These are phyloP conservation scores for Unio delphinus DNA, from an alignment of 2,888 invertebrate species.

Conservation along the genomic window DNA sequence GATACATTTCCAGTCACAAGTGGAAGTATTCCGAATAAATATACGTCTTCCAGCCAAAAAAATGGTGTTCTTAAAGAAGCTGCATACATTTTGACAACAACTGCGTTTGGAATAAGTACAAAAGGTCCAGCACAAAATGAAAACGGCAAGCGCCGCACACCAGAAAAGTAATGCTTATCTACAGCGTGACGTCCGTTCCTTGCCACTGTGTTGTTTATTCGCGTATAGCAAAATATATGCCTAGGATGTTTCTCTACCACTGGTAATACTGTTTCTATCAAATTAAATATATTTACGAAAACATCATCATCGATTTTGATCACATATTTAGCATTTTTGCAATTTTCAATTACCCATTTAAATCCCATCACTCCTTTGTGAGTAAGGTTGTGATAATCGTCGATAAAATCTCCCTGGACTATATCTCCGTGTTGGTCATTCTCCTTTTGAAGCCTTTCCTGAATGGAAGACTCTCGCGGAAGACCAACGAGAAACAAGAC, in stretches of 20 bases:
- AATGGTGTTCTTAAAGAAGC: conserved; percentile 1
- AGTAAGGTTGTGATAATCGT: conserved; percentile 49
- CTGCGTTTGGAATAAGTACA: not conserved
- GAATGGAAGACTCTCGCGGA: conserved; percentile 17
- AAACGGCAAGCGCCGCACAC: not conserved
- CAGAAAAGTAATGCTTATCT: not conserved
- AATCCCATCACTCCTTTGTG: conserved; percentile 48
- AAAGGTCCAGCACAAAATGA: conserved; percentile 2
- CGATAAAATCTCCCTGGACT: conserved; percentile 51
- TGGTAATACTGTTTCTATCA: conserved; percentile 30
- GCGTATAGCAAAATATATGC: not conserved
- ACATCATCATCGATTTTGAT: conserved; percentile 54
- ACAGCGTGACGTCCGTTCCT: not conserved
- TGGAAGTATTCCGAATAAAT: conserved; percentile 5
- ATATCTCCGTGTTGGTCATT: conserved; percentile 40
- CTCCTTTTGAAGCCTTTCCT: conserved; percentile 40
- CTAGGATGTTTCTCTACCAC: not conserved
- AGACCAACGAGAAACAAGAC: conserved; percentile 46
- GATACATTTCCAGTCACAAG: not conserved
- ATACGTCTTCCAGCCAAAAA: conserved; percentile 6
- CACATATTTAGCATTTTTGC: conserved; percentile 37
- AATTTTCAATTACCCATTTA: conserved; percentile 46
- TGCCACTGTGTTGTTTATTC: not conserved
- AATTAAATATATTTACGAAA: conserved; percentile 44
- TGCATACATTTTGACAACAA: not conserved